Evolutionary conservation across 2,888 invertebrate genomes (phyloP).

Genomic region (Nycteola revayana): DNA sequence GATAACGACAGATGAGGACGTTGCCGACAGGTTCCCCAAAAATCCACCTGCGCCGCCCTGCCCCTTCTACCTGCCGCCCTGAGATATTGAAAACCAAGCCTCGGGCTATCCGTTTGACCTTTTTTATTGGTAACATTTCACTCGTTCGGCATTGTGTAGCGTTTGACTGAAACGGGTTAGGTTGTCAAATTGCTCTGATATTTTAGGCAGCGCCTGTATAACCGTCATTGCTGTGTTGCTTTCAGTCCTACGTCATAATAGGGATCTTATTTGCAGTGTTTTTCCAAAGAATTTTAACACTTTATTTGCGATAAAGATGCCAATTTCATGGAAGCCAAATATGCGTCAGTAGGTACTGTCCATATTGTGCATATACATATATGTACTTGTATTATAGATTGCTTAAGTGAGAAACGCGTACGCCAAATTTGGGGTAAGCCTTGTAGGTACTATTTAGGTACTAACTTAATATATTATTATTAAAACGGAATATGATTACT

Average conservation of each 20-base stretch:
- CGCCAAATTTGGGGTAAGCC: too few species aligned
- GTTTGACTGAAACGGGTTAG: slow-evolving; percentile 62
- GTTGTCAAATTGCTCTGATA: slow-evolving; percentile 70
- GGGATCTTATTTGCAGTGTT: slow-evolving; percentile 45
- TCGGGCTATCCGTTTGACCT: slow-evolving; percentile 68
- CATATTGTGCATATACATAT: too few species aligned
- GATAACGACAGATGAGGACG: slow-evolving; percentile 63
- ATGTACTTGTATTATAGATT: too few species aligned
- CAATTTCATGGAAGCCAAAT: too few species aligned
- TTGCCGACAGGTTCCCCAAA: slow-evolving; percentile 52
- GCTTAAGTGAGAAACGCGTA: too few species aligned
- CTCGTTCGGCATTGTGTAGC: slow-evolving; percentile 70
- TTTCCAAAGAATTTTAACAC: slow-evolving; percentile 25
- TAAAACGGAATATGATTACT: too few species aligned
- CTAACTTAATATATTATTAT: too few species aligned
- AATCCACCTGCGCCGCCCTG: too few species aligned
- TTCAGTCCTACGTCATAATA: slow-evolving; percentile 47
- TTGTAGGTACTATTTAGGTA: too few species aligned
- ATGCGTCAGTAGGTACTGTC: too few species aligned
- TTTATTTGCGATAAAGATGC: too few species aligned
- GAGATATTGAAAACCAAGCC: slow-evolving; percentile 76
- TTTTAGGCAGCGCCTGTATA: slow-evolving; percentile 54
- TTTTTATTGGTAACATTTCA: slow-evolving; percentile 77
- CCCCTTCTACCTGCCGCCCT: slow-evolving; percentile 51
- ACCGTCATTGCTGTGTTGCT: slow-evolving; percentile 52